phyloP scores from a whole-genome alignment of 2,113 vertebrate genomes.

The Rhodinocichla rosea region DNA sequence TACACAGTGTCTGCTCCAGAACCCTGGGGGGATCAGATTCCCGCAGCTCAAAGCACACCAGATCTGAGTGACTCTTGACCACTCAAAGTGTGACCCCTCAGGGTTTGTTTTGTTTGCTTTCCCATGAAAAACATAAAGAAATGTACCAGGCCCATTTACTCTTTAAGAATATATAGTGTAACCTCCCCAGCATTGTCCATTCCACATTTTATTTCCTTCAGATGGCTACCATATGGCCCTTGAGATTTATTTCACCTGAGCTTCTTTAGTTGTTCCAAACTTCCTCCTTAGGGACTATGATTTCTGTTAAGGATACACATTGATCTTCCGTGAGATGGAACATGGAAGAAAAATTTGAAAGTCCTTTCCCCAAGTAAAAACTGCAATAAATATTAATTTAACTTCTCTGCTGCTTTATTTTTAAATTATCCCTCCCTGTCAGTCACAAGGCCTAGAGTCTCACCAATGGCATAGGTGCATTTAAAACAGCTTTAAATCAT shows the following conservation, averaged over 20 bases:
- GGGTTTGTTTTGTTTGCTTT: background rate
- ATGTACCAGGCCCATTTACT: background rate
- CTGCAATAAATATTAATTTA: background rate
- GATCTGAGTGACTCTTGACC: fast-evolving
- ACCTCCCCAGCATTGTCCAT: background rate
- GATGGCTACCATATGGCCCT: background rate
- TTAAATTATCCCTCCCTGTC: background rate
- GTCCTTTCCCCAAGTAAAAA: background rate
- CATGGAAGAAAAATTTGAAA: background rate
- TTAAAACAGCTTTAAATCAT: background rate
- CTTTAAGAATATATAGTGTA: background rate
- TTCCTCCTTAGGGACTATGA: background rate
- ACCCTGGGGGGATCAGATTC: background rate
- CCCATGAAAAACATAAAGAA: background rate
- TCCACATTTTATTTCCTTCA: background rate
- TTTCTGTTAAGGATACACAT: background rate
- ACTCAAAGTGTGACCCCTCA: background rate
- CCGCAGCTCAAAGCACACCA: background rate
- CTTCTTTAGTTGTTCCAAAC: background rate
- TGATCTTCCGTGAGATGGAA: background rate
- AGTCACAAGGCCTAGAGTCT: background rate
- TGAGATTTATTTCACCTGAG: background rate
- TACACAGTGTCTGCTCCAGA: background rate
- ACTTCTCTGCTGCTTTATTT: background rate
- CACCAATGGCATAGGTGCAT: background rate